Evolutionary conservation across 2,113 vertebrate genomes (phyloP).

Genomic region (Ophiodon elongatus): DNA sequence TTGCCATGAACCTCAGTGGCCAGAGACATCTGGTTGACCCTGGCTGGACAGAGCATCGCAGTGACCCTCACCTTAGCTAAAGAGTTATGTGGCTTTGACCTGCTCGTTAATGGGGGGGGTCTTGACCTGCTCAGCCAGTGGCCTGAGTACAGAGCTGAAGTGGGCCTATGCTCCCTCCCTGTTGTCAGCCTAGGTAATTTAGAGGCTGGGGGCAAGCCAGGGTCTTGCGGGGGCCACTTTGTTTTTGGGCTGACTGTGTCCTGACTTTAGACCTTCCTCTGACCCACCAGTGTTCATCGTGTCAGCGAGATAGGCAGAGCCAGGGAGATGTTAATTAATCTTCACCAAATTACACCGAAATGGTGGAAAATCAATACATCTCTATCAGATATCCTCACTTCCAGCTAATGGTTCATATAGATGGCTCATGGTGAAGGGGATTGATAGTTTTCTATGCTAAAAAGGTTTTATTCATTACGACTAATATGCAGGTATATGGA

Average conservation of each 20-base stretch:
- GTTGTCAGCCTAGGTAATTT: constrained; percentile 82
- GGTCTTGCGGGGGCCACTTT: constrained; percentile 61
- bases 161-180: constrained; percentile 52
- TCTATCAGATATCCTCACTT: constrained; percentile 52
- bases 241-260: constrained; percentile 62
- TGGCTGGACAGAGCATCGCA: constrained; percentile 66
- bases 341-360: constrained; percentile 75
- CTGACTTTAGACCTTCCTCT: constrained; percentile 67
- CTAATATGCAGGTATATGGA: not conserved
- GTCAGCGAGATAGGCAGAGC: constrained; percentile 61
- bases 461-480: constrained; percentile 25
- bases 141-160: constrained; percentile 65
- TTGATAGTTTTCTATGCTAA: constrained; percentile 32
- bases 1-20: constrained; percentile 85
- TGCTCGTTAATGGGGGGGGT: constrained; percentile 77
- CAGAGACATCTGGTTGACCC: constrained; percentile 84
- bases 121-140: constrained; percentile 77
- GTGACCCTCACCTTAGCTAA: constrained; percentile 86
- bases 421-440: constrained; percentile 40
- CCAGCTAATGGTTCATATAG: constrained; percentile 41
- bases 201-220: constrained; percentile 67
- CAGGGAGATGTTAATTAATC: constrained; percentile 74
- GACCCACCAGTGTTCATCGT: constrained; percentile 73
- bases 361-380: constrained; percentile 65
- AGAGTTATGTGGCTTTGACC: constrained; percentile 88